Evolutionary conservation across 2,797 vertebrate species (phyloP).

Genomic region (Hydrophis major): DNA sequence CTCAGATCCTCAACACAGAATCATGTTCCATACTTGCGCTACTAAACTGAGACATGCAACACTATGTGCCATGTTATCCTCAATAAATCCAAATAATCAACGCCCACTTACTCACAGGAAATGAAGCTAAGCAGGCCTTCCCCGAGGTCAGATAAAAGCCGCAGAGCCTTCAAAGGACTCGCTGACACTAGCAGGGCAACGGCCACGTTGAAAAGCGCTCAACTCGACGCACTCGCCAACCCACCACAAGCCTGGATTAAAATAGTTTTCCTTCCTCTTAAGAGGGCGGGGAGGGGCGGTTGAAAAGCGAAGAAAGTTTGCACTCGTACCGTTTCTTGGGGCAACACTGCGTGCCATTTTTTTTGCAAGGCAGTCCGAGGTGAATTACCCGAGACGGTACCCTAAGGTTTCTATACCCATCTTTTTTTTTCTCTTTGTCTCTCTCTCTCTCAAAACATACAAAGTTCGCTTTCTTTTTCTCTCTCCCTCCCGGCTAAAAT

Average conservation of each 20-base stretch:
- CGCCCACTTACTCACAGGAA: constrained; percentile 23
- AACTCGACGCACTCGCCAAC: neutral
- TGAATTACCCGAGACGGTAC: neutral
- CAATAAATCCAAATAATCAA: constrained; percentile 5
- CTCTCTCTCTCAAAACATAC: neutral
- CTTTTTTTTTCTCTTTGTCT: neutral
- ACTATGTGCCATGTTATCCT: neutral
- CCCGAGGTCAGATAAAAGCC: constrained; percentile 12
- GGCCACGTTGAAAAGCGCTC: neutral
- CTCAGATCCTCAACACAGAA: neutral
- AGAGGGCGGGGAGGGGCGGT: neutral
- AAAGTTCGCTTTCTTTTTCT: neutral
- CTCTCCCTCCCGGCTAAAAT: constrained; percentile 11
- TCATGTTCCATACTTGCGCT: neutral
- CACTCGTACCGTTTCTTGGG: neutral
- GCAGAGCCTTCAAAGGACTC: neutral
- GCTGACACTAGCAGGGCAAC: neutral
- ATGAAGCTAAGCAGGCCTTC: constrained; percentile 14
- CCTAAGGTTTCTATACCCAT: neutral
- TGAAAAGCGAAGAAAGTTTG: constrained; percentile 9
- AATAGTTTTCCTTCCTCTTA: neutral
- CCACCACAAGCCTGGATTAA: neutral
- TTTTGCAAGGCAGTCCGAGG: neutral
- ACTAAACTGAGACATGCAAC: neutral
- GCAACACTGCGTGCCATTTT: neutral